Evolutionary conservation across 1,140 invertebrate species (phyloP), one percentile per base, ranked within the genome.

Genomic region (Hylaeus volcanicus): DNA sequence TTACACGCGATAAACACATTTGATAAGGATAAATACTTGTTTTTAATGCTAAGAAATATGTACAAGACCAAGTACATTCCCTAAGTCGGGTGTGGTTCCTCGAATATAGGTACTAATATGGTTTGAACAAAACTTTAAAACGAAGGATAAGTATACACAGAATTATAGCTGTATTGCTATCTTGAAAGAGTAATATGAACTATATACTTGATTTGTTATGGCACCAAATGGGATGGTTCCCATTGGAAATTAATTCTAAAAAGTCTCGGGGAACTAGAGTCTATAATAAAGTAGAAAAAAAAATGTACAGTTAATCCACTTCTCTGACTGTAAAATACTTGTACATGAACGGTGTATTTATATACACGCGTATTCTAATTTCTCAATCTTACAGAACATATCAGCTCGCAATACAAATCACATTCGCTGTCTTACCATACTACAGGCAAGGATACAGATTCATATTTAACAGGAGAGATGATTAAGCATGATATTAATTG

Each of bases 151-250:
- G 53, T 37, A 66, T 70, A 55, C 12, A 26, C 43, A 66, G 51
- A 39, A 1, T 11, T 12, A 70, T 43, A 26, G 43, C 48, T 63
- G 37, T 43, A 53, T 37, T 8, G 1, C 5, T 53, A 43, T 26
- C 45, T 78, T 37, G 8, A n/a, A 39, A 55, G 37, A 60, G 3
- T 72, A 53, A 39, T 0, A 14, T 11, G 39, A 78, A 53, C 3
- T 63, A 37, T 39, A 6, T 56, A 76, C 12, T 66, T 56, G n/a
- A 14, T 55, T n/a, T n/a, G 1, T 15, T 70, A 79, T 79, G 60
- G 76, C 69, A 73, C 68, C 5, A 43, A 15, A 66, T 48, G 3
- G 51, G 51, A 51, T 26, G 11, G 51, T 51, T 51, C 51, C 51
- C 6, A 9, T 51, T 53, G 3, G 43, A 12, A 70, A 61, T 5